These are phyloP conservation scores for Microdon myrmicae DNA, from an alignment of 2,888 invertebrate species.

Conservation along the genomic window DNA sequence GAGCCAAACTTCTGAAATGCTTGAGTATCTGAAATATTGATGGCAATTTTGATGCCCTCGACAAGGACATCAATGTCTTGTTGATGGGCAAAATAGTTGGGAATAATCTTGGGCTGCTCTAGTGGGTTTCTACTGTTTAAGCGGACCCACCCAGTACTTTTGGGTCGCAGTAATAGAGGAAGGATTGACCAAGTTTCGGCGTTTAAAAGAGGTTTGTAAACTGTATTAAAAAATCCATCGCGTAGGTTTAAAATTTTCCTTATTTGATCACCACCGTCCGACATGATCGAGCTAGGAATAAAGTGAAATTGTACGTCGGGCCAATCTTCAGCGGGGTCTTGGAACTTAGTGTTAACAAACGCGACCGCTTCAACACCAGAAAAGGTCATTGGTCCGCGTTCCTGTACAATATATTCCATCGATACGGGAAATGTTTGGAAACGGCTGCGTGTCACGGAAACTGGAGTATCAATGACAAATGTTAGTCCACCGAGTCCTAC, in stretches of 20 bases:
- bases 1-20: constrained; percentile 86
- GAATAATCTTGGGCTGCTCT: constrained; percentile 85
- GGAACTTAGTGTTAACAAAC: constrained; percentile 87
- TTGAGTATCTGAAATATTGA: constrained; percentile 80
- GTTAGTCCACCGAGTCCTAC: constrained; percentile 87
- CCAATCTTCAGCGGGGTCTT: constrained; percentile 79
- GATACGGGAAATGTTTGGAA: constrained; percentile 82
- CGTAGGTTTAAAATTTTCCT: constrained; percentile 78
- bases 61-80: constrained; percentile 82
- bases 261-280: constrained; percentile 84
- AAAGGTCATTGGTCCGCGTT: constrained; percentile 84
- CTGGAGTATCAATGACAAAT: constrained; percentile 82
- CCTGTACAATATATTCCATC: constrained; percentile 83
- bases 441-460: constrained; percentile 80
- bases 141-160: constrained; percentile 87
- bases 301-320: constrained; percentile 91
- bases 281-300: constrained; percentile 84
- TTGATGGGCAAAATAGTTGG: constrained; percentile 90
- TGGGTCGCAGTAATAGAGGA: constrained; percentile 83
- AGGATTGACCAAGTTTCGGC: constrained; percentile 87
- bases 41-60: constrained; percentile 86
- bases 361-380: constrained; percentile 88
- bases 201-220: constrained; percentile 82
- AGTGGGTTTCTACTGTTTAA: constrained; percentile 83
- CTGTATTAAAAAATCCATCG: constrained; percentile 84